Conservation (phyloP, 2,797 vertebrate genomes). For the Champsocephalus esox region DNA sequence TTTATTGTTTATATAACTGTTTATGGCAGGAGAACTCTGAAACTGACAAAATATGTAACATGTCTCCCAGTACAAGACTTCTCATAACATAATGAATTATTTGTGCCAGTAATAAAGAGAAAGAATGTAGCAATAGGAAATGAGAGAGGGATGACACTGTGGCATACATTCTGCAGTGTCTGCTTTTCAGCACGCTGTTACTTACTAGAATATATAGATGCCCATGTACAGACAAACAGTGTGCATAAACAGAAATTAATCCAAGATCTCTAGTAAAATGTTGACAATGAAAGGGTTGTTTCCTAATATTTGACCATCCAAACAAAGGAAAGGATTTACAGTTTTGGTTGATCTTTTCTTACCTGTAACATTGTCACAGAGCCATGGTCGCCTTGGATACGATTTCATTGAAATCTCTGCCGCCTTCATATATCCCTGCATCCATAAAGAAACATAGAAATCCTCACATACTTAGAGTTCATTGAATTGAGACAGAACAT, state of each 20-base stretch:
- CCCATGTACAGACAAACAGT: background rate
- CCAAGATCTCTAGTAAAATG: background rate
- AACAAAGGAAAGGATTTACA: background rate
- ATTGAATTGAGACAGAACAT: background rate
- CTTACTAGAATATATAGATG: constrained; percentile 4
- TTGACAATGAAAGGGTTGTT: background rate
- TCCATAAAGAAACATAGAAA: constrained; percentile 28
- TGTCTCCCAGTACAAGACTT: background rate
- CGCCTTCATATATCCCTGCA: constrained; percentile 73
- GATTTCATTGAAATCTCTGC: constrained; percentile 71
- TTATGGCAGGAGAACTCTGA: background rate
- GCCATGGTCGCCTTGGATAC: constrained; percentile 68
- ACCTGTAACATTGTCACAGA: constrained; percentile 76
- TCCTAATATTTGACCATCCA: background rate
- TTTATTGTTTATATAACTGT: background rate
- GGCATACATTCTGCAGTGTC: background rate
- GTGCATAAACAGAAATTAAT: background rate
- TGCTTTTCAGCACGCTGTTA: constrained; percentile 6
- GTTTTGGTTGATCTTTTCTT: background rate
- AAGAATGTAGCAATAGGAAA: constrained; percentile 17
- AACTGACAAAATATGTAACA: background rate
- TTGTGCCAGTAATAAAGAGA: background rate
- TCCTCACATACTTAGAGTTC: background rate
- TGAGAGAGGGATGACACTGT: background rate
- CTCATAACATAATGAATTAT: background rate